Evolutionary conservation across 2,113 vertebrate species (phyloP), one percentile per base, ranked within the genome.

Genomic region (Carettochelys insculpta): DNA sequence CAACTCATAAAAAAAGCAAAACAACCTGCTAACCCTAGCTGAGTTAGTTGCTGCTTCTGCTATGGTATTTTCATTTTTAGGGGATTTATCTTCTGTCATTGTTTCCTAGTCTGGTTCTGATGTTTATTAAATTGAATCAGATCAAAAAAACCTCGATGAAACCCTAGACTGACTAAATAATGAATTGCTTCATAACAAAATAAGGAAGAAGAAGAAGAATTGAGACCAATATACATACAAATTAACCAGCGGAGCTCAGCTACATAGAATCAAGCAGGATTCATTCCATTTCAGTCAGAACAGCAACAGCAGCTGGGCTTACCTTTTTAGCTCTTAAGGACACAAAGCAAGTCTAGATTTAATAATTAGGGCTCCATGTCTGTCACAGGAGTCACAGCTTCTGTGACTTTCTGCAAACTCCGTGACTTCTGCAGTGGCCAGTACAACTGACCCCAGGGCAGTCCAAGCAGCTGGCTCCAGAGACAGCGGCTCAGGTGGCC

Each of bases 31-130:
- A 86, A 80, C 82, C 34, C 38, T 53, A 87, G 77, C 54, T 87
- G 79, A 94, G 56, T 43, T 79, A 85, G 87, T 20, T 90, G 75
- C 52, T 68, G 86, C 93, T 34, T 80, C 53, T 73, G 83, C 43
- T 78, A 47, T 31, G 61, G 80, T 85, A 71, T 92, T 93, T 92
- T 87, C 89, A 65, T 94, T 95, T 92, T 79, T 93, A 95, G 92
- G 52, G 27, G 29, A 92, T 94, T 96, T 91, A 85, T 73, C 13
- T 94, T 92, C 89, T 93, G 45, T 85, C n/a, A 2, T 34, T 34
- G n/a, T 81, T 94, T 94, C 68, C 73, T 83, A 90, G n/a, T 24
- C 53, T 53, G 34, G 24, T 95, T 95, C 80, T 82, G 88, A 77
- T 1, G 8, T 68, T 94, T 22, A 95, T 96, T 93, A 95, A 13